Percentiles rank a stretch among this genome's conserved stretches.
phyloP scores from a whole-genome alignment of 2,113 vertebrate species.

The Perca schrenkii region DNA sequence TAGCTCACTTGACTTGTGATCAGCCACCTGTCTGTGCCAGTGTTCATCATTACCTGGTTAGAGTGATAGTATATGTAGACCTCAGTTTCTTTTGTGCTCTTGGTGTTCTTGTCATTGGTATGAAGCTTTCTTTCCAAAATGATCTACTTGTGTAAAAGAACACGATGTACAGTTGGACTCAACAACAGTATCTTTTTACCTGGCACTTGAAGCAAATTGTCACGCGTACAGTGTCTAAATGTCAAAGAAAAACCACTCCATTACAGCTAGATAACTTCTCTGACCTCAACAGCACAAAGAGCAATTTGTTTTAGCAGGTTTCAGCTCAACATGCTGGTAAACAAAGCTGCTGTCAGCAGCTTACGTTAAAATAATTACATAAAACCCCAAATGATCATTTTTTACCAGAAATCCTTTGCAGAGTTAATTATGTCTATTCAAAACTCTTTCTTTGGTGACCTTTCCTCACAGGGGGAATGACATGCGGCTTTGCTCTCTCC shows the following conservation, averaged over 20 bases:
- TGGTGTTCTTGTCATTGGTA: neutral
- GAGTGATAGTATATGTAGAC: neutral
- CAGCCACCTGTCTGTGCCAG: neutral
- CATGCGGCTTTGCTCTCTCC: conserved; percentile 55
- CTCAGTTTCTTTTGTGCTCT: neutral
- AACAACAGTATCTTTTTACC: neutral
- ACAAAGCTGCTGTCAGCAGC: conserved; percentile 12
- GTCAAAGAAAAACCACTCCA: conserved; percentile 16
- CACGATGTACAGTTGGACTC: neutral
- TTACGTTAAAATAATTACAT: conserved; percentile 22
- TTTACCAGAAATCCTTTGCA: conserved; percentile 30
- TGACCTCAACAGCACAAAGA: conserved; percentile 4
- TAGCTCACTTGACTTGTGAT: neutral
- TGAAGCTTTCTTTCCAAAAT: neutral
- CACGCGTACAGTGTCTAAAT: conserved; percentile 16
- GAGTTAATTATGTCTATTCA: conserved; percentile 70
- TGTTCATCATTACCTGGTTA: neutral
- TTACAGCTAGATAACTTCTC: conserved; percentile 1
- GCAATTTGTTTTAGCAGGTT: neutral
- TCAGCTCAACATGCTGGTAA: conserved; percentile 16
- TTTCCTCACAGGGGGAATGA: conserved; percentile 65
- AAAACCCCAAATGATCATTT: conserved; percentile 30
- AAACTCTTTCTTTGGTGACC: conserved; percentile 67
- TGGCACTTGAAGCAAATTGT: neutral
- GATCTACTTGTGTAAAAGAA: neutral